Evolutionary conservation across 2,888 invertebrate species (phyloP), one percentile per base, ranked within the genome.

Genomic region (Aleiodes alternator): DNA sequence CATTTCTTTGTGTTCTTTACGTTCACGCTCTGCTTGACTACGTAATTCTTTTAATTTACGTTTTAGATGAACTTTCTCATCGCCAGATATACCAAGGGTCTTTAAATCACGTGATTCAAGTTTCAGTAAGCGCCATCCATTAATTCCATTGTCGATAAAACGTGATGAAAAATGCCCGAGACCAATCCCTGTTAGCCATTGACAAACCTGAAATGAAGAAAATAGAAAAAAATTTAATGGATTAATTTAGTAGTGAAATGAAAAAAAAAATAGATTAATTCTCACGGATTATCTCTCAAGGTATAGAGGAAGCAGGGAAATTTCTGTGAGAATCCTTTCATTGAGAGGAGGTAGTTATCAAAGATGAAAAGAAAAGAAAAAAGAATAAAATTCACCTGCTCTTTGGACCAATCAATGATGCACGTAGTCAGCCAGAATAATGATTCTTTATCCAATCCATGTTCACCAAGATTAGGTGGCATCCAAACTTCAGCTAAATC

Each of bases 51-150:
- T 97, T 81, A 97, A 93, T 87, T 96, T 95, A 55, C 96, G 92
- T 90, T 97, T 97, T 87, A 97, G 92, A 80, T 95, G 93, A 79
- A 94, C 93, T 88, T 96, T 96, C 89, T 96, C 96, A 77, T 96
- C 95, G 51, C 94, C 93, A 72, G 92, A 92, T 66, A 96, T 93
- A 61, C 96, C 96, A 61, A 96, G 92, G 80, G 94, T 93, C 91
- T 98, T 99, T 80, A 99, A 94, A 90, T 97, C 97, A 75, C 96
- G 94, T 0, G 97, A 96, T 87, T 98, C 97, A 72, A 99, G 92
- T 79, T 95, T 94, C 61, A 99, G 91, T 74, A 99, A 92, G 72
- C 96, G 94, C 50, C 94, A 92, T 23, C 99, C 99, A 89, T 96
- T 96, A 71, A 99, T 95, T 86, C 95, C 95, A 84, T 96, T 94